Conservation (phyloP, 2,797 vertebrate species). For the Dermochelys coriacea region DNA sequence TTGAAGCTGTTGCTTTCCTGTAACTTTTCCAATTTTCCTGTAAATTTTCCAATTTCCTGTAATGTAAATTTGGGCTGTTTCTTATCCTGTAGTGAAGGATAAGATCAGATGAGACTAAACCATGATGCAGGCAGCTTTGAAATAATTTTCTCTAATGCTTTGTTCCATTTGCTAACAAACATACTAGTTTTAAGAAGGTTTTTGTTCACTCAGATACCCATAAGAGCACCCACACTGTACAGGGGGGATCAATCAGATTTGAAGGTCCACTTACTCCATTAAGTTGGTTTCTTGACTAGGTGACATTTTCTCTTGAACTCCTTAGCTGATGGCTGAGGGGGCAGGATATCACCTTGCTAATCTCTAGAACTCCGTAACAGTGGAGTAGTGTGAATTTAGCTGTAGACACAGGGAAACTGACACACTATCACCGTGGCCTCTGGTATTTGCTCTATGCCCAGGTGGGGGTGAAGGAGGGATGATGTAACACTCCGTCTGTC, state of each 20-base stretch:
- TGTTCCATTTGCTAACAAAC: no score
- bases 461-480: background rate
- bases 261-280: background rate
- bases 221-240: background rate
- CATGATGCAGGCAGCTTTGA: background rate
- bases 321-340: background rate
- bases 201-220: background rate
- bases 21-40: background rate
- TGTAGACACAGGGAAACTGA: background rate
- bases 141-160: background rate
- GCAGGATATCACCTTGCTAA: background rate
- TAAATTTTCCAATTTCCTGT: no score
- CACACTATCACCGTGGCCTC: background rate
- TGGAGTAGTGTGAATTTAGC: background rate
- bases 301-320: background rate
- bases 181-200: no score
- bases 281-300: background rate
- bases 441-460: background rate
- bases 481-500: background rate
- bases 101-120: background rate
- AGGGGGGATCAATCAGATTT: background rate
- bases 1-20: background rate
- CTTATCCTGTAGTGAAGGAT: background rate
- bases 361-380: background rate
- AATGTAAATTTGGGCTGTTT: background rate